These are phyloP conservation scores for Nesoenas mayeri DNA, from an alignment of 2,113 vertebrate genomes.

Conservation along the genomic window DNA sequence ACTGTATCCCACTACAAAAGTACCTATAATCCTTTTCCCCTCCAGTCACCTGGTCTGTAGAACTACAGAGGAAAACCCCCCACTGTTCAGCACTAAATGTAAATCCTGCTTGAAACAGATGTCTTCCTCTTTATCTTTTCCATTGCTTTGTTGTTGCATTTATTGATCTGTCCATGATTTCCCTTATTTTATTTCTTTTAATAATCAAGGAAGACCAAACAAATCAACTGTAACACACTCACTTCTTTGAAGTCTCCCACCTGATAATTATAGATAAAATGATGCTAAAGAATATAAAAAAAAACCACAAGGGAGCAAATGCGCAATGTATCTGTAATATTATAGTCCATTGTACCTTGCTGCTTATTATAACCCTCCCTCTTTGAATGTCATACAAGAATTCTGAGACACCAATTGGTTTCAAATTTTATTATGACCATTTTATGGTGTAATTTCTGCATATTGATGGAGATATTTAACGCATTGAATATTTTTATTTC, in stretches of 20 bases:
- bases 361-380: background rate
- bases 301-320: background rate
- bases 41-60: conserved; percentile 8
- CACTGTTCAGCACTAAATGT: conserved; percentile 46
- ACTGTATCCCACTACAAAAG: conserved; percentile 5
- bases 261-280: conserved; percentile 45
- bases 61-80: background rate
- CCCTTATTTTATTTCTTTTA: conserved; percentile 23
- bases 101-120: conserved; percentile 53
- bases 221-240: background rate
- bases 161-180: conserved; percentile 49
- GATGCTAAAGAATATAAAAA: background rate
- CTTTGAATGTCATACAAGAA: background rate
- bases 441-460: background rate
- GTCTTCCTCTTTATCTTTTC: conserved; percentile 47
- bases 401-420: background rate
- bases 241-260: conserved; percentile 7
- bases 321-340: background rate
- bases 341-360: background rate
- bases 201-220: conserved; percentile 18
- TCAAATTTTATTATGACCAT: background rate
- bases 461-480: background rate
- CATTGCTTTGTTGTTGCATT: conserved; percentile 47
- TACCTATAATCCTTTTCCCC: conserved; percentile 9
- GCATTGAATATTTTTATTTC: background rate